A percentile compares a stretch with the other conserved stretches of the same genome.
Conservation (phyloP, 2,113 vertebrate genomes). For the Phrynocephalus versicolor region DNA sequence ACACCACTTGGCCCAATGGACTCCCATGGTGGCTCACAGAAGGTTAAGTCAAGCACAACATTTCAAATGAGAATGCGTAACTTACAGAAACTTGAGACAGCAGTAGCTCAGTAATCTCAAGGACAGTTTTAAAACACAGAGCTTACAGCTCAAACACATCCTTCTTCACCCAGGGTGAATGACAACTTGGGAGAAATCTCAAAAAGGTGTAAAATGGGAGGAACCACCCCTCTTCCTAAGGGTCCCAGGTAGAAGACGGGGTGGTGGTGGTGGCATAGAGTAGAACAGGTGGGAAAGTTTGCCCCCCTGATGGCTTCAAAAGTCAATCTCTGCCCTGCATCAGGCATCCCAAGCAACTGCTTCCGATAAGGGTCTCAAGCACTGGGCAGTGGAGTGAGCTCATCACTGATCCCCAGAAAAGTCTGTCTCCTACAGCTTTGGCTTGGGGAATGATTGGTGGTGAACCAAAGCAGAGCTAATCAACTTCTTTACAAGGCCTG, state of each 20-base stretch:
- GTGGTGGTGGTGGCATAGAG: background rate
- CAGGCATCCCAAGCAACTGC: background rate
- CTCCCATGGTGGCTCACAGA: background rate
- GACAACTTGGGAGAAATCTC: too few relatives aligned
- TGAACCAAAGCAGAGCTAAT: background rate
- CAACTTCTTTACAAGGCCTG: background rate
- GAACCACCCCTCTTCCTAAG: background rate
- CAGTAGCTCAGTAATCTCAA: background rate
- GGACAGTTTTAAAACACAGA: background rate
- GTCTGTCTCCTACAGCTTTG: background rate
- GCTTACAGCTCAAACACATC: conserved; percentile 1
- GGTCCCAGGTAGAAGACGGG: background rate
- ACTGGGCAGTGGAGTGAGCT: background rate
- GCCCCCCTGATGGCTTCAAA: background rate
- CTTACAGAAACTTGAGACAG: background rate
- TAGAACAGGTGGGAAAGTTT: background rate
- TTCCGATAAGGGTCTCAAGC: background rate
- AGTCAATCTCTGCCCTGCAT: background rate
- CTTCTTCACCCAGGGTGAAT: background rate
- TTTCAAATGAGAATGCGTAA: background rate
- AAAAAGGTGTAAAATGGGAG: background rate
- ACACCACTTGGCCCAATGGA: too few relatives aligned
- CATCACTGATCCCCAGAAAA: background rate
- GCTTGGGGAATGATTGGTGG: background rate
- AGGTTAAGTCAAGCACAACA: background rate